A percentile compares a stretch with the other conserved stretches of the same genome.
Evolutionary conservation across 2,888 invertebrate genomes (phyloP).

Genomic region (Macaria notata): DNA sequence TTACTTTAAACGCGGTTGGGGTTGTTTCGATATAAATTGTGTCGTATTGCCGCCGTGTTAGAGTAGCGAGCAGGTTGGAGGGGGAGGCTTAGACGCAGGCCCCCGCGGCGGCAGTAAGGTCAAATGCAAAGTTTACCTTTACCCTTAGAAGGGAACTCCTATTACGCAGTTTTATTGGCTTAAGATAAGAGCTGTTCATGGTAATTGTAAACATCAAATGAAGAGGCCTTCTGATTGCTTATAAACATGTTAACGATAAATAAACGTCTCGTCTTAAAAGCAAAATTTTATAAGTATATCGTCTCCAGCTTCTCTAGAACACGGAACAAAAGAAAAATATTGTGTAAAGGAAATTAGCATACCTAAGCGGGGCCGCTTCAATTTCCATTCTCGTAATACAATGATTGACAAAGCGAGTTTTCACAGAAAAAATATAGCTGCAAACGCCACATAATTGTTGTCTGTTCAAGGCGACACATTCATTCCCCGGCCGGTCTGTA

Average conservation of each 20-base stretch:
- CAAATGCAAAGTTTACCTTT: constrained; percentile 61
- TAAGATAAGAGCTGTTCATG: constrained; percentile 47
- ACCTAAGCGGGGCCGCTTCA: constrained; percentile 4
- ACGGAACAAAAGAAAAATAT: constrained; percentile 8
- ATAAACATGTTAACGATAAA: constrained; percentile 37
- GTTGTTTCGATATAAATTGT: constrained; percentile 45
- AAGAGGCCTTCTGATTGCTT: constrained; percentile 21
- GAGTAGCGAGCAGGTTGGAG: constrained; percentile 39
- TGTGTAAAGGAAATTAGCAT: constrained; percentile 7
- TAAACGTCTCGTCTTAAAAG: constrained; percentile 18
- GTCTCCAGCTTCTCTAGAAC: neutral
- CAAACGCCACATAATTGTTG: constrained; percentile 14
- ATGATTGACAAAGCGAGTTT: constrained; percentile 21
- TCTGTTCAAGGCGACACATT: constrained; percentile 18
- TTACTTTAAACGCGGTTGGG: constrained; percentile 40
- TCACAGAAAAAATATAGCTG: constrained; percentile 14
- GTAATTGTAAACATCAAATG: constrained; percentile 19
- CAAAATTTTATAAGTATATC: neutral
- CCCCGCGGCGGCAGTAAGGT: constrained; percentile 44
- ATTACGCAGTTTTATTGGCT: constrained; percentile 55
- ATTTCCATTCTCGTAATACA: constrained; percentile 16
- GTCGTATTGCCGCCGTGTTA: constrained; percentile 44
- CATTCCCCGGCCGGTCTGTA: constrained; percentile 26
- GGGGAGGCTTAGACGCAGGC: constrained; percentile 17
- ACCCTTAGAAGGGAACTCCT: constrained; percentile 46